A percentile compares a stretch with the other conserved stretches of the same genome.
Conservation (phyloP, 1,140 invertebrate genomes). For the Trachymyrmex septentrionalis region DNA sequence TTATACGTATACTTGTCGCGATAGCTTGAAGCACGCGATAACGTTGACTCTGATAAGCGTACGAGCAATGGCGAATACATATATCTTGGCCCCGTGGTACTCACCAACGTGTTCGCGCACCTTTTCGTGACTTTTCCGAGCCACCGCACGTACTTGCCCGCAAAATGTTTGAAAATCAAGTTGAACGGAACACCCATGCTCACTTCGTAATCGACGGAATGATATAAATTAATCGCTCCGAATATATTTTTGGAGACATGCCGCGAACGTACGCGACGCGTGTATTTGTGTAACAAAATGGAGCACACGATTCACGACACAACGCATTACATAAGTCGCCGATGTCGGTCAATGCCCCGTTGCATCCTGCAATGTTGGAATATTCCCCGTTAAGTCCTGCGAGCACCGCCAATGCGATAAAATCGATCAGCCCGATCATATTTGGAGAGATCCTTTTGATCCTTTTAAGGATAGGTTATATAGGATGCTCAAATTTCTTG, state of each 20-base stretch:
- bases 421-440: not conserved
- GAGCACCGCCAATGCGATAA: not conserved
- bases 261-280: not conserved
- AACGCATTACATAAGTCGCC: not conserved
- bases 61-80: slow-evolving; percentile 3
- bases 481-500: not conserved
- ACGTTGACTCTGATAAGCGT: slow-evolving; percentile 17
- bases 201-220: not conserved
- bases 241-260: not conserved
- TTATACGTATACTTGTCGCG: slow-evolving; percentile 24
- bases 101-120: slow-evolving; percentile 22
- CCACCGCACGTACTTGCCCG: not conserved
- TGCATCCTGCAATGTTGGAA: not conserved
- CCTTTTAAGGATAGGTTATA: not conserved
- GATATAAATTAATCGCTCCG: not conserved
- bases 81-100: not conserved
- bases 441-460: not conserved
- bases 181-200: not conserved
- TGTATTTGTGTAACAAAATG: not conserved
- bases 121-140: slow-evolving; percentile 10
- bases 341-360: slow-evolving; percentile 11
- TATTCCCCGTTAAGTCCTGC: not conserved
- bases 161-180: not conserved
- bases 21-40: slow-evolving; percentile 38
- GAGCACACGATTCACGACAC: not conserved